Evolutionary conservation across 2,888 invertebrate genomes (phyloP).

Genomic region (Drosophila koepferae): DNA sequence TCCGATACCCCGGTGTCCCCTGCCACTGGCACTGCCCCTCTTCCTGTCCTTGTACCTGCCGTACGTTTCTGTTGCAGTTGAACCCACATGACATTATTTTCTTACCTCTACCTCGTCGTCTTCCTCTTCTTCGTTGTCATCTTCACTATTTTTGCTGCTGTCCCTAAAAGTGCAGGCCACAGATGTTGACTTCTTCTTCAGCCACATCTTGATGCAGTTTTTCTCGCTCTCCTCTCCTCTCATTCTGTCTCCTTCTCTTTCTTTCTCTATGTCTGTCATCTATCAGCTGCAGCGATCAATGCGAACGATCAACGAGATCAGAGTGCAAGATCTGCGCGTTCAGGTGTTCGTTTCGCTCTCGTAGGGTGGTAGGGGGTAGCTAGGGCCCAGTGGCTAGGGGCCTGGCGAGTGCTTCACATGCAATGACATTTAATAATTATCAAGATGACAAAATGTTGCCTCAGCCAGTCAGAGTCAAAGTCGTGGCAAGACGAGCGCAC

Average conservation of each 20-base stretch:
- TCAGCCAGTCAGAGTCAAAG: slow-evolving; percentile 14
- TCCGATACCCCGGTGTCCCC: background rate
- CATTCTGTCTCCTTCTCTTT: background rate
- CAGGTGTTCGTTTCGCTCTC: slow-evolving; percentile 32
- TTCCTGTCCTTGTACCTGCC: background rate
- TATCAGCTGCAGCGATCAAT: slow-evolving; percentile 18
- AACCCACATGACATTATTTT: slow-evolving; percentile 75
- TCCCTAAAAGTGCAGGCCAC: slow-evolving; percentile 18
- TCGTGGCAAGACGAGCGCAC: slow-evolving; percentile 17
- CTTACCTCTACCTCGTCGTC: slow-evolving; percentile 15
- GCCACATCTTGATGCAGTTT: slow-evolving; percentile 26
- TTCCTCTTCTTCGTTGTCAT: background rate
- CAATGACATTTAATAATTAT: slow-evolving; percentile 56
- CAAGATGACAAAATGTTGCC: slow-evolving; percentile 68
- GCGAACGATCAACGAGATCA: slow-evolving; percentile 19
- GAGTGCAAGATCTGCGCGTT: slow-evolving; percentile 11
- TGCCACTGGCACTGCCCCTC: background rate
- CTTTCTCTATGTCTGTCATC: background rate
- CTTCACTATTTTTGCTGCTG: slow-evolving; percentile 3
- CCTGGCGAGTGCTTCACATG: slow-evolving; percentile 47
- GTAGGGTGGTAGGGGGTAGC: slow-evolving; percentile 1
- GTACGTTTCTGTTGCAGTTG: slow-evolving; percentile 31
- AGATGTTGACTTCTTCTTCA: slow-evolving; percentile 5
- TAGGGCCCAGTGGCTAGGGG: background rate
- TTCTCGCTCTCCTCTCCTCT: too few species aligned